phyloP scores from a whole-genome alignment of 2,113 vertebrate genomes.

The Pipra filicauda region DNA sequence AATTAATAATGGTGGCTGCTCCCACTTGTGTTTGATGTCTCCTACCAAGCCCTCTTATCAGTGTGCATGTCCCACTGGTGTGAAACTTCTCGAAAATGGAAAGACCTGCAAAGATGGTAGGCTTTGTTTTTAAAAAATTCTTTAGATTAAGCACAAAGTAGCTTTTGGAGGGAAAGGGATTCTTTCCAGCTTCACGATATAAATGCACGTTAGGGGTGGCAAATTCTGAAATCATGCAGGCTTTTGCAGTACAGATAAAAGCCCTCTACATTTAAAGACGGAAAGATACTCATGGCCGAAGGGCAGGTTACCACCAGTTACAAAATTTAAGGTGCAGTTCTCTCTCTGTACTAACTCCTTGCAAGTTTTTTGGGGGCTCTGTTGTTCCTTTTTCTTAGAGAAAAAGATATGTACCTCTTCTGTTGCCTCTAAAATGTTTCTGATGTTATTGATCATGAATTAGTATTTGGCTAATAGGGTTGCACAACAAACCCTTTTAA shows the following conservation, averaged over 20 bases:
- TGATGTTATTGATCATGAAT: not conserved
- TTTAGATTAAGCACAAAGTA: not conserved
- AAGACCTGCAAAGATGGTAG: conserved; percentile 92
- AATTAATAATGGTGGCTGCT: conserved; percentile 89
- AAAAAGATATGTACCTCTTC: not conserved
- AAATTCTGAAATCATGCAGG: not conserved
- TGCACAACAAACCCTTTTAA: not conserved
- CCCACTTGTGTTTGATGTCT: conserved; percentile 95
- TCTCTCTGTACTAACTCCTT: not conserved
- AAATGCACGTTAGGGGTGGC: rapidly evolving
- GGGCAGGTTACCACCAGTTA: not conserved
- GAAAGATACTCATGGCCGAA: rapidly evolving
- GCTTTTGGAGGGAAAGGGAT: not conserved
- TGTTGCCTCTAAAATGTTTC: not conserved
- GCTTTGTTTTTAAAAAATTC: conserved; percentile 48
- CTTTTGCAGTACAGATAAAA: not conserved
- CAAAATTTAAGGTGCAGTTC: not conserved
- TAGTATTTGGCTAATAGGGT: not conserved
- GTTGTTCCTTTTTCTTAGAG: not conserved
- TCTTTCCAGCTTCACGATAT: not conserved
- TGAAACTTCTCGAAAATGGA: conserved; percentile 88
- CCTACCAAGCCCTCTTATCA: conserved; percentile 85
- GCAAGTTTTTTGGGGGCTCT: rapidly evolving
- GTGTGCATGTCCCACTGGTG: conserved; percentile 95
- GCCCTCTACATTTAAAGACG: not conserved